These are phyloP conservation scores for Morus bassanus DNA, from an alignment of 2,797 vertebrate species.

Conservation along the genomic window DNA sequence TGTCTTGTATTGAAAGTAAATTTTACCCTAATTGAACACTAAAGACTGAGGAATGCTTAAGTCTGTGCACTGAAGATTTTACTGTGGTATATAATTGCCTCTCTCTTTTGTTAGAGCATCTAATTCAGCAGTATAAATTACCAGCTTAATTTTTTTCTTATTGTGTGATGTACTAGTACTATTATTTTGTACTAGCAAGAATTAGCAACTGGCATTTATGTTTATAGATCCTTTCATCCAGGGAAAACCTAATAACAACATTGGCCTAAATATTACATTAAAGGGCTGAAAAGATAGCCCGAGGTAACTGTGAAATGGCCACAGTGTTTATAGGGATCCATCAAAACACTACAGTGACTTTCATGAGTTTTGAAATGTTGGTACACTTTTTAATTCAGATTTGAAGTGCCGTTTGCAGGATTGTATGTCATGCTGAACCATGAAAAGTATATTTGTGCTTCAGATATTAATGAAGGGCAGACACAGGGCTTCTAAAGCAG, in stretches of 20 bases:
- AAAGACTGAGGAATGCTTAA: constrained; percentile 54
- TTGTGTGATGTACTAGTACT: constrained; percentile 48
- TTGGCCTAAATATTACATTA: constrained; percentile 39
- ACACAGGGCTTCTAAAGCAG: background rate
- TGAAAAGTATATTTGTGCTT: background rate
- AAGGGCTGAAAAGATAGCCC: constrained; percentile 39
- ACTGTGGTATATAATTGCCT: constrained; percentile 44
- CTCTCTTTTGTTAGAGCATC: constrained; percentile 43
- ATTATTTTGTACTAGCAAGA: constrained; percentile 48
- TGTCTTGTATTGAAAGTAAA: constrained; percentile 48
- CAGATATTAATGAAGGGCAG: background rate
- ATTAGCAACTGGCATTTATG: constrained; percentile 50
- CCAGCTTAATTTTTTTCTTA: constrained; percentile 56
- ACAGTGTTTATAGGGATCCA: background rate
- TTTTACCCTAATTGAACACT: constrained; percentile 58
- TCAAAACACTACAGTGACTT: background rate
- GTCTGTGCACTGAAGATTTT: constrained; percentile 30
- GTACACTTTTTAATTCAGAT: background rate
- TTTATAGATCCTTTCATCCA: constrained; percentile 52
- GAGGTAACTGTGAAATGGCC: constrained; percentile 24
- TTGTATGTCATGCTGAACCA: background rate
- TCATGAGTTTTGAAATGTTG: background rate
- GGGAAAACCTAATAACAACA: constrained; percentile 52
- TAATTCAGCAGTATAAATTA: constrained; percentile 60
- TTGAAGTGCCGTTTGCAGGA: background rate